phyloP scores from a whole-genome alignment of 2,113 vertebrate genomes.

The Caloenas nicobarica region DNA sequence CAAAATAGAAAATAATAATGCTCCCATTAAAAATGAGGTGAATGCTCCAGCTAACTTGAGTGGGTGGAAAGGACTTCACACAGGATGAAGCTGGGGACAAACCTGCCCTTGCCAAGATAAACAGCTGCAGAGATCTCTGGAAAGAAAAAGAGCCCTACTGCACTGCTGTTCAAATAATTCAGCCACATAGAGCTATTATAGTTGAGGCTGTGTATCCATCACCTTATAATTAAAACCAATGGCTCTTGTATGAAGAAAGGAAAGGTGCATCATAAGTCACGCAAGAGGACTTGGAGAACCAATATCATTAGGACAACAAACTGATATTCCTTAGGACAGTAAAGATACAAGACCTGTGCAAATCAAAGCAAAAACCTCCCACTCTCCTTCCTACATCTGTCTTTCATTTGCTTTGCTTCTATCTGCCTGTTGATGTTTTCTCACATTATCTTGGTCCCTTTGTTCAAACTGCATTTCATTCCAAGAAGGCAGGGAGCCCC shows the following conservation, averaged over 20 bases:
- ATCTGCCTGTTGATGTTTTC: slow-evolving; percentile 53
- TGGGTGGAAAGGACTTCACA: slow-evolving; percentile 52
- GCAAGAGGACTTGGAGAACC: not conserved
- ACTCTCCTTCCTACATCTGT: slow-evolving; percentile 47
- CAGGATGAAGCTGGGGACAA: slow-evolving; percentile 34
- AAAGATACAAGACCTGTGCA: not conserved
- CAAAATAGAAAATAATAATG: slow-evolving; percentile 7
- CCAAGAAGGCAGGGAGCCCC: slow-evolving; percentile 33
- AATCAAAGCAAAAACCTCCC: slow-evolving; percentile 28
- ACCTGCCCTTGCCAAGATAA: slow-evolving; percentile 48
- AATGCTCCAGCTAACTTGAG: not conserved
- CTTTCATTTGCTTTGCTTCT: slow-evolving; percentile 51
- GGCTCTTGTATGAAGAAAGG: not conserved
- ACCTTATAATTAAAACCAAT: not conserved
- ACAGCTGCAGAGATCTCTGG: slow-evolving; percentile 50
- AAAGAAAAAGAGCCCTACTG: slow-evolving; percentile 2
- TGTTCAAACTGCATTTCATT: slow-evolving; percentile 21
- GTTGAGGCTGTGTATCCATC: not conserved
- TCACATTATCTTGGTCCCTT: slow-evolving; percentile 48
- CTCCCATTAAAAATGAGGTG: slow-evolving; percentile 42
- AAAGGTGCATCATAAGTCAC: not conserved
- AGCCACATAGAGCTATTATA: not conserved
- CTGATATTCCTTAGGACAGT: not conserved
- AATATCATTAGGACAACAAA: not conserved
- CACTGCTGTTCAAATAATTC: slow-evolving; percentile 8